Percentiles rank a stretch among this genome's conserved stretches.
Evolutionary conservation across 1,140 invertebrate species (phyloP).

Genomic region (Chlorops oryzae): DNA sequence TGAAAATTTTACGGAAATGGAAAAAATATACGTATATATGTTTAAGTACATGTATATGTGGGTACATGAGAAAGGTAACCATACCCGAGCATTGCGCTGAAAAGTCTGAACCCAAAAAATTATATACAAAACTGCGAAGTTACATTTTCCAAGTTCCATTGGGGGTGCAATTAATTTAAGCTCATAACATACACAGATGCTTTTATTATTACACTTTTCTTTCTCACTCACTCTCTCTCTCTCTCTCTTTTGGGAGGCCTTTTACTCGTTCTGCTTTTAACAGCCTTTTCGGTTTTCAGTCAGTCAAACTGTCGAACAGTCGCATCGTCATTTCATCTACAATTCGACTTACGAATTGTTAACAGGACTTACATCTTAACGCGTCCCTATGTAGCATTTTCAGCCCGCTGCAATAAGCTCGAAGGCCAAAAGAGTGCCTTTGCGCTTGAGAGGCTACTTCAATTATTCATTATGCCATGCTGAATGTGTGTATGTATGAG

Average conservation of each 20-base stretch:
- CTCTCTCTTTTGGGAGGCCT: too few relatives aligned
- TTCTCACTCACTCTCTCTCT: too few relatives aligned
- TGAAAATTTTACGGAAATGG: background rate
- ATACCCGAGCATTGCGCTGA: background rate
- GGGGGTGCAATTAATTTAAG: constrained; percentile 9
- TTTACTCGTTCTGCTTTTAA: background rate
- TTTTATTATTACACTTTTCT: too few relatives aligned
- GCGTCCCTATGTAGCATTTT: background rate
- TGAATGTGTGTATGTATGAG: constrained; percentile 6
- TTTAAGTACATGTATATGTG: background rate
- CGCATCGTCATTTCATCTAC: background rate
- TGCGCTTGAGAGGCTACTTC: constrained; percentile 4
- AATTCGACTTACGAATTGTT: background rate
- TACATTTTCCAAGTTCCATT: constrained; percentile 1
- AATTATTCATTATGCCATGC: constrained; percentile 8
- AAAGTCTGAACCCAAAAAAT: background rate
- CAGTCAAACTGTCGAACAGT: background rate
- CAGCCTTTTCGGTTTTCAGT: background rate
- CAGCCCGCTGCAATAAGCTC: background rate
- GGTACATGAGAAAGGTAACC: too few relatives aligned
- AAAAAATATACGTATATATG: constrained; percentile 1
- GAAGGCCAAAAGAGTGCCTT: background rate
- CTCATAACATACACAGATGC: constrained; percentile 7
- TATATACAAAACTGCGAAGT: background rate
- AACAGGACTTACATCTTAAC: too few relatives aligned